Evolutionary conservation across 2,888 invertebrate species (phyloP).

Genomic region (Xanthorhoe designata): DNA sequence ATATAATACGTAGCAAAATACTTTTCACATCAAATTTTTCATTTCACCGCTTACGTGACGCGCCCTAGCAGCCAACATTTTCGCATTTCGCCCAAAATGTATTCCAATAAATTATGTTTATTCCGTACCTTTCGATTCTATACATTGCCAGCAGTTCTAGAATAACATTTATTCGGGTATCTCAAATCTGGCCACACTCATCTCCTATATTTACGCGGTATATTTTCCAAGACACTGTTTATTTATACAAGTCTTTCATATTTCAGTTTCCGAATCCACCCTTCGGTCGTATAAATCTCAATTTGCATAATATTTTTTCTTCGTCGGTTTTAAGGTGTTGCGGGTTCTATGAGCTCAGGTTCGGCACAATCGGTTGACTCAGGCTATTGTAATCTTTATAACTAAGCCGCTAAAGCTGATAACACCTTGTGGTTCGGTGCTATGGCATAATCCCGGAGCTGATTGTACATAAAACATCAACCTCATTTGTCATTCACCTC

Average conservation of each 20-base stretch:
- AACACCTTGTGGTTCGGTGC: conserved; percentile 27
- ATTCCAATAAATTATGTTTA: conserved; percentile 28
- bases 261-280: conserved; percentile 55
- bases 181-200: conserved; percentile 37
- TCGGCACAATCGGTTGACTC: conserved; percentile 15
- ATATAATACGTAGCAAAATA: conserved; percentile 22
- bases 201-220: conserved; percentile 39
- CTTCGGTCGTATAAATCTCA: conserved; percentile 61
- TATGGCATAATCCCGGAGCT: conserved; percentile 45
- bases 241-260: conserved; percentile 53
- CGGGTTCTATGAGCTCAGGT: conserved; percentile 45
- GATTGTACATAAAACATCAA: conserved; percentile 51
- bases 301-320: conserved; percentile 66
- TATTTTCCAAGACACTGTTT: conserved; percentile 46
- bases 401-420: conserved; percentile 23
- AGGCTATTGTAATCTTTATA: conserved; percentile 36
- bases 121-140: conserved; percentile 25
- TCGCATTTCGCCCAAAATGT: conserved; percentile 20
- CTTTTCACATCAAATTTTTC: conserved; percentile 29
- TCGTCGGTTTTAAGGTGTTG: conserved; percentile 57
- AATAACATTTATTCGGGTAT: conserved; percentile 38
- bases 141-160: conserved; percentile 24
- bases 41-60: conserved; percentile 22
- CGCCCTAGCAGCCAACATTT: conserved; percentile 14
- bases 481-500: conserved; percentile 64